These are phyloP conservation scores for Oplegnathus fasciatus DNA, from an alignment of 2,113 vertebrate species.

Conservation along the genomic window DNA sequence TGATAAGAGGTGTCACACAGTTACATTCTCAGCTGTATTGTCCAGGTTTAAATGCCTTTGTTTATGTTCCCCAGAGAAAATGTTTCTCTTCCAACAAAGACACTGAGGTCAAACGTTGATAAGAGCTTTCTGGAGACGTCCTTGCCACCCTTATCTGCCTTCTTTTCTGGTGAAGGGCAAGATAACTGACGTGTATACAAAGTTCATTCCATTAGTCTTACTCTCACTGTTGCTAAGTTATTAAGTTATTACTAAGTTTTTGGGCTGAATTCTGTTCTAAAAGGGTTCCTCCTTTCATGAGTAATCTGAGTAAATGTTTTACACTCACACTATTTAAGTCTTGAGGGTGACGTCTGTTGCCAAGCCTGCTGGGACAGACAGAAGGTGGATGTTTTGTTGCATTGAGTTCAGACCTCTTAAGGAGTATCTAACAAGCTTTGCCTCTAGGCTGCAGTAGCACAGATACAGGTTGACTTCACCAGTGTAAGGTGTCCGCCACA, in stretches of 20 bases:
- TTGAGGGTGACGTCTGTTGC: constrained; percentile 11
- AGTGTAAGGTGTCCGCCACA: neutral
- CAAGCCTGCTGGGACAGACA: neutral
- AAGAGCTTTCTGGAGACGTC: constrained; percentile 52
- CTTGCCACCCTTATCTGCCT: constrained; percentile 36
- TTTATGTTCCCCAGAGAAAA: constrained; percentile 38
- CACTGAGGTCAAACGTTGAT: constrained; percentile 60
- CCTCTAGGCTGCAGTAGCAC: neutral
- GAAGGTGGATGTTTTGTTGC: constrained; percentile 14
- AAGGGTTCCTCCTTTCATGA: neutral
- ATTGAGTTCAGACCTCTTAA: constrained; percentile 6
- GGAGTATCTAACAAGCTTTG: constrained; percentile 9
- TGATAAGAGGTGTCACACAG: constrained; percentile 34
- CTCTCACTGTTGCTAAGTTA: constrained; percentile 10
- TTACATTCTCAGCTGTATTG: constrained; percentile 27
- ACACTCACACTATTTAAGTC: neutral
- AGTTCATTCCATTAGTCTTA: constrained; percentile 20
- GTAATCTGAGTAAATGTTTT: neutral
- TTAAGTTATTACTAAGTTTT: too few species aligned
- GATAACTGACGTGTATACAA: constrained; percentile 37
- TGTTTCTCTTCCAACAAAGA: constrained; percentile 56
- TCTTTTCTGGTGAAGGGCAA: constrained; percentile 39
- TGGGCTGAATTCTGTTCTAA: neutral
- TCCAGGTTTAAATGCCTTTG: constrained; percentile 19
- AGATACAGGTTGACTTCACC: constrained; percentile 10